A percentile compares a stretch with the other conserved stretches of the same genome.
Conservation (phyloP, 2,888 invertebrate genomes). For the Melinaea menophilus region DNA sequence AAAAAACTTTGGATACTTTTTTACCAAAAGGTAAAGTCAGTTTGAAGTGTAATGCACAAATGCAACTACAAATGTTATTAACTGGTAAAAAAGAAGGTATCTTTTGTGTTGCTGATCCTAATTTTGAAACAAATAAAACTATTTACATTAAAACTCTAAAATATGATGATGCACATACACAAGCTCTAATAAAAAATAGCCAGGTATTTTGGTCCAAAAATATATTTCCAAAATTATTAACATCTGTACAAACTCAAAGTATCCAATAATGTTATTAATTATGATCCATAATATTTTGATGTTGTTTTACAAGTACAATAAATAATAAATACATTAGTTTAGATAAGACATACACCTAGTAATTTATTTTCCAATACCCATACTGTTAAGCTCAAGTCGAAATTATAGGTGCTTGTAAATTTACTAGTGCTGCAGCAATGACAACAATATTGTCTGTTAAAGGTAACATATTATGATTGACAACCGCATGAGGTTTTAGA, state of each 20-base stretch:
- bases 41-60: too few species aligned
- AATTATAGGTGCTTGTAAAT: too few species aligned
- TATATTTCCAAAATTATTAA: slow-evolving; percentile 17
- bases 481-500: too few species aligned
- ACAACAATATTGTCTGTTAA: slow-evolving; percentile 16
- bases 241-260: slow-evolving; percentile 14
- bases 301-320: slow-evolving; percentile 12
- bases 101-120: slow-evolving; percentile 15
- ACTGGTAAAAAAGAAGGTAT: too few species aligned
- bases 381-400: too few species aligned
- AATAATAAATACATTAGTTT: slow-evolving; percentile 17
- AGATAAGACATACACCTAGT: slow-evolving; percentile 7
- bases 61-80: too few species aligned
- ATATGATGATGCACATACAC: slow-evolving; percentile 11
- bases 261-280: slow-evolving; percentile 14
- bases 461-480: slow-evolving; percentile 15
- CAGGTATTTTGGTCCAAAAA: slow-evolving; percentile 17
- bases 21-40: too few species aligned
- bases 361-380: too few species aligned
- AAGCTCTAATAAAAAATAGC: slow-evolving; percentile 13
- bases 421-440: slow-evolving; percentile 16
- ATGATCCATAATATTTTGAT: slow-evolving; percentile 16
- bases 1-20: too few species aligned
- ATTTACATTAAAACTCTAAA: slow-evolving; percentile 8
- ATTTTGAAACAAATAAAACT: neutral